Conservation (phyloP, 2,888 invertebrate genomes). For the Proisotoma minuta region DNA sequence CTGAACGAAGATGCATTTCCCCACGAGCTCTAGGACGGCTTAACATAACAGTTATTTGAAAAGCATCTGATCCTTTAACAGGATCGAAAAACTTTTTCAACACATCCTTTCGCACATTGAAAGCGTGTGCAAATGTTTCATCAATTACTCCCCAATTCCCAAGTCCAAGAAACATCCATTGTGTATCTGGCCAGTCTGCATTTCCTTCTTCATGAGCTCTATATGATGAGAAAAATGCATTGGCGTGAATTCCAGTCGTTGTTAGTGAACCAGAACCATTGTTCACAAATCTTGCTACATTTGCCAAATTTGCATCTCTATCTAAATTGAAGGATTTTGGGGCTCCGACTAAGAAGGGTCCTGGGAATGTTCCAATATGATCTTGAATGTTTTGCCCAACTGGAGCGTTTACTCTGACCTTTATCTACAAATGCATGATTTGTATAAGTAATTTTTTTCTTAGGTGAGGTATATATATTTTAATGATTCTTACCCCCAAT, state of each 20-base stretch:
- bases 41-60: constrained; percentile 45
- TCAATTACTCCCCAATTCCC: constrained; percentile 40
- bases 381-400: constrained; percentile 46
- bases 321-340: constrained; percentile 43
- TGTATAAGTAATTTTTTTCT: background rate
- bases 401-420: constrained; percentile 28
- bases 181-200: constrained; percentile 44
- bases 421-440: constrained; percentile 25
- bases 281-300: constrained; percentile 32
- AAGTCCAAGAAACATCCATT: constrained; percentile 42
- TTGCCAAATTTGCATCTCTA: constrained; percentile 34
- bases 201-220: constrained; percentile 37
- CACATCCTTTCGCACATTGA: constrained; percentile 38
- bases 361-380: constrained; percentile 40
- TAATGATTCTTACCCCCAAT: constrained; percentile 20
- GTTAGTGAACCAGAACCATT: constrained; percentile 44
- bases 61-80: constrained; percentile 41
- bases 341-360: constrained; percentile 39
- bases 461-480: background rate
- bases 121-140: constrained; percentile 37
- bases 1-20: constrained; percentile 34
- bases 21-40: constrained; percentile 43
- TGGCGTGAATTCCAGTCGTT: constrained; percentile 41
- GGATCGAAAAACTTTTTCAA: constrained; percentile 42
- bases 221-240: constrained; percentile 44